phyloP scores from a whole-genome alignment of 2,888 invertebrate genomes.

The Dusona sp. region DNA sequence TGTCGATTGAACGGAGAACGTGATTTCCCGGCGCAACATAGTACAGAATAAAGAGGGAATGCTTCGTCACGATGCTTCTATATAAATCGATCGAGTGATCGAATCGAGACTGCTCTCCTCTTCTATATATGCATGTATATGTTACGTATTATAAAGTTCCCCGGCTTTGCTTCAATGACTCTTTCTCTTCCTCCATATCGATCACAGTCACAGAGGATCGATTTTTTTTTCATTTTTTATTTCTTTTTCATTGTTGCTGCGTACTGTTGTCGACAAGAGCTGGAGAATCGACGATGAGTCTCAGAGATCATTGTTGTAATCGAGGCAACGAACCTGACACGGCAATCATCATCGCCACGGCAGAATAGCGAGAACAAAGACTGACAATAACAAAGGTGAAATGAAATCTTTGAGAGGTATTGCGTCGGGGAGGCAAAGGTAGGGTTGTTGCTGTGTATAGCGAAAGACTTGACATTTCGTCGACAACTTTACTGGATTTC shows the following conservation, averaged over 20 bases:
- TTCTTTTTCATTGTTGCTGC: constrained; percentile 1
- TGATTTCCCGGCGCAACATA: constrained; percentile 58
- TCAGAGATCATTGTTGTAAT: constrained; percentile 62
- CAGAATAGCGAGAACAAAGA: constrained; percentile 55
- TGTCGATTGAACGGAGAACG: constrained; percentile 53
- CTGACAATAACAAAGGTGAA: constrained; percentile 52
- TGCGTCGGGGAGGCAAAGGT: not conserved
- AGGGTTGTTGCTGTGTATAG: not conserved
- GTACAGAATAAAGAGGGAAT: constrained; percentile 45
- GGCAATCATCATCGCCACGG: constrained; percentile 49
- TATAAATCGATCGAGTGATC: constrained; percentile 67
- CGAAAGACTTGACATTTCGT: constrained; percentile 33
- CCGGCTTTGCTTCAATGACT: constrained; percentile 54
- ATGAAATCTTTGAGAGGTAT: constrained; percentile 50
- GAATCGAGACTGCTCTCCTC: constrained; percentile 63
- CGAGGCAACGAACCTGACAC: constrained; percentile 56
- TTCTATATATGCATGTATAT: constrained; percentile 13
- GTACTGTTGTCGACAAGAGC: constrained; percentile 50
- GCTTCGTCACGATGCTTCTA: constrained; percentile 71
- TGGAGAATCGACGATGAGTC: constrained; percentile 57
- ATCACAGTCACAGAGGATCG: constrained; percentile 52
- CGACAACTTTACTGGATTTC: constrained; percentile 7
- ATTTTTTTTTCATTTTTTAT: not conserved
- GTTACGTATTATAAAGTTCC: constrained; percentile 25
- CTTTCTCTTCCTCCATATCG: constrained; percentile 59